These are phyloP conservation scores for Lophotis ruficrista DNA, from an alignment of 2,113 vertebrate species.

Conservation along the genomic window DNA sequence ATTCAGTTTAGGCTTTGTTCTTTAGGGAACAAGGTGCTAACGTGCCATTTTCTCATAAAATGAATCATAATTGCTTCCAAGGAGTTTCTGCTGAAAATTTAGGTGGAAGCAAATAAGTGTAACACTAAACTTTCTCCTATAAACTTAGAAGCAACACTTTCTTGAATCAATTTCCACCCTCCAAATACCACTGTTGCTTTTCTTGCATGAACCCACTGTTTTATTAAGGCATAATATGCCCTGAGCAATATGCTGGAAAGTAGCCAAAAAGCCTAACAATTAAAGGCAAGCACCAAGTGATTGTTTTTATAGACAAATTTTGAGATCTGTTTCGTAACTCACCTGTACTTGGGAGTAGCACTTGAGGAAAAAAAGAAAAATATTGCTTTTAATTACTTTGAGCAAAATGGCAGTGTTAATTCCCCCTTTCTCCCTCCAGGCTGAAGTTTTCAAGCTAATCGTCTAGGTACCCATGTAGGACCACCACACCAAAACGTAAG, in stretches of 20 bases:
- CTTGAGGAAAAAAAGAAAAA: conserved; percentile 58
- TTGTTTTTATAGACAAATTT: conserved; percentile 57
- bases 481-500: neutral
- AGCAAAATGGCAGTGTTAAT: conserved; percentile 52
- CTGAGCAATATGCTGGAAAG: conserved; percentile 74
- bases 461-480: neutral
- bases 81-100: conserved; percentile 70
- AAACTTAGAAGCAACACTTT: conserved; percentile 75
- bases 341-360: conserved; percentile 57
- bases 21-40: conserved; percentile 79
- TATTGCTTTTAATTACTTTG: conserved; percentile 51
- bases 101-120: conserved; percentile 73
- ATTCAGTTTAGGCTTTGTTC: conserved; percentile 73
- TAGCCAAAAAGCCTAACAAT: conserved; percentile 71
- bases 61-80: conserved; percentile 73
- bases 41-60: conserved; percentile 73
- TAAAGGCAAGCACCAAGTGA: conserved; percentile 75
- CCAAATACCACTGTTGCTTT: conserved; percentile 65
- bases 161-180: conserved; percentile 72
- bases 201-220: conserved; percentile 66
- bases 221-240: conserved; percentile 72
- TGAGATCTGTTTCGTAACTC: conserved; percentile 50
- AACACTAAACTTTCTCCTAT: conserved; percentile 75
- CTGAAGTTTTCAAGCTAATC: neutral
- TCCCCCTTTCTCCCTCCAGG: neutral